These are phyloP conservation scores for Yponomeuta plumbellus DNA, from an alignment of 2,888 invertebrate genomes.

Conservation along the genomic window DNA sequence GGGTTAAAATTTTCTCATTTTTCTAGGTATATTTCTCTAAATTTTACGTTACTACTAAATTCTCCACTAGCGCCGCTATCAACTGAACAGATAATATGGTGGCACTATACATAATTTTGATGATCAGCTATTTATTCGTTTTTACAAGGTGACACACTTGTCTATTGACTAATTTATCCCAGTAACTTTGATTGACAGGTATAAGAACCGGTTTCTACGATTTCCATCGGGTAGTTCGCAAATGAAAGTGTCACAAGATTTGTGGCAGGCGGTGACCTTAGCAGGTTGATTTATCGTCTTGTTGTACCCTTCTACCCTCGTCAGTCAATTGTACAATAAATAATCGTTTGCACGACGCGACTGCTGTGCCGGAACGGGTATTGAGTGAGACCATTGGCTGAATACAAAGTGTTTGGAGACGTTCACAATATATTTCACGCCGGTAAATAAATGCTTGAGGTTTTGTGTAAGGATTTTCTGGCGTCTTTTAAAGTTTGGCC, in stretches of 20 bases:
- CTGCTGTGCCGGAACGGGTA: conserved; percentile 38
- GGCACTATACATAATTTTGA: too few relatives aligned
- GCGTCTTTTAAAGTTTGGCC: background rate
- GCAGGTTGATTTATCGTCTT: conserved; percentile 44
- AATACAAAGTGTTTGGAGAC: conserved; percentile 38
- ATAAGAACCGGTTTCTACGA: background rate
- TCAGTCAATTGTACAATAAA: conserved; percentile 59
- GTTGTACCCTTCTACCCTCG: conserved; percentile 48
- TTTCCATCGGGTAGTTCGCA: background rate
- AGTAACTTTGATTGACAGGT: background rate
- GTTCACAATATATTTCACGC: conserved; percentile 30
- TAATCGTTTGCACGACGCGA: conserved; percentile 49
- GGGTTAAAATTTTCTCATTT: too few relatives aligned
- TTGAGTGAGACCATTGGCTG: conserved; percentile 43
- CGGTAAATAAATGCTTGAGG: background rate
- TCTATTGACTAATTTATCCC: background rate
- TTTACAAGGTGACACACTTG: too few relatives aligned
- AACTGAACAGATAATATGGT: too few relatives aligned
- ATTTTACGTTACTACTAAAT: too few relatives aligned
- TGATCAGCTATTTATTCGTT: too few relatives aligned
- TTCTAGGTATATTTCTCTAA: too few relatives aligned
- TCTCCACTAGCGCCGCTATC: too few relatives aligned
- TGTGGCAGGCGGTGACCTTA: conserved; percentile 11
- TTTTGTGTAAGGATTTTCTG: background rate
- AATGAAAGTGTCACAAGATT: conserved; percentile 15